These are phyloP conservation scores for Pseudomyrmex cubaensis DNA, from an alignment of 1,140 invertebrate species.

Conservation along the genomic window DNA sequence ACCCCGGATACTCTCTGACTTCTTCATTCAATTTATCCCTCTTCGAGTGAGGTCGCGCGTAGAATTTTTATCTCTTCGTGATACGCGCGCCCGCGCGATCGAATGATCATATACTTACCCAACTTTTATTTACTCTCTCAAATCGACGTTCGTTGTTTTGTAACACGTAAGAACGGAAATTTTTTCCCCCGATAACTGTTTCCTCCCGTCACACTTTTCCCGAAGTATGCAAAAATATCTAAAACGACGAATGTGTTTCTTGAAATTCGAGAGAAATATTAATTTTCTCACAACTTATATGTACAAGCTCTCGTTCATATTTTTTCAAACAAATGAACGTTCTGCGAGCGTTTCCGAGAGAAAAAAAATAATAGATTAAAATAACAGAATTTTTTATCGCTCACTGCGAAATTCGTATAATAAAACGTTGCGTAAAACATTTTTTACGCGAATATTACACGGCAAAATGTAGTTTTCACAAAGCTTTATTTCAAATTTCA, in stretches of 20 bases:
- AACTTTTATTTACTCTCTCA: too few species aligned
- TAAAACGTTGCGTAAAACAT: neutral
- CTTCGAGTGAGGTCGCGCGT: neutral
- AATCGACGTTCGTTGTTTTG: too few species aligned
- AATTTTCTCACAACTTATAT: neutral
- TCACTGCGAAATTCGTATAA: neutral
- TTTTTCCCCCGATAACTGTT: too few species aligned
- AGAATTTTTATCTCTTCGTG: conserved; percentile 38
- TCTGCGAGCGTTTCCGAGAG: neutral
- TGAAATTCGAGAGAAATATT: neutral
- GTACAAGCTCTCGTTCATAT: too few species aligned
- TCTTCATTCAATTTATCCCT: conserved; percentile 40
- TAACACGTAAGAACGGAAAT: too few species aligned
- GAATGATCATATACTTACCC: conserved; percentile 7
- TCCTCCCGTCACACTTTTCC: too few species aligned
- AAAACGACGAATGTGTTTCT: too few species aligned
- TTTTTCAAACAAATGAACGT: conserved; percentile 25
- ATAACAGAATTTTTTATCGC: conserved; percentile 11
- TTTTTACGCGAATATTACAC: conserved; percentile 3
- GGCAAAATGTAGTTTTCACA: neutral
- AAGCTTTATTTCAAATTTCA: neutral
- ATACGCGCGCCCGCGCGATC: neutral
- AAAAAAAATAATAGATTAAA: neutral
- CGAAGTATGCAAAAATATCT: too few species aligned
- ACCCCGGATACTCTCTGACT: neutral